Conservation (phyloP, 92 coral and sea anemone species). For the Nematostella vectensis region DNA sequence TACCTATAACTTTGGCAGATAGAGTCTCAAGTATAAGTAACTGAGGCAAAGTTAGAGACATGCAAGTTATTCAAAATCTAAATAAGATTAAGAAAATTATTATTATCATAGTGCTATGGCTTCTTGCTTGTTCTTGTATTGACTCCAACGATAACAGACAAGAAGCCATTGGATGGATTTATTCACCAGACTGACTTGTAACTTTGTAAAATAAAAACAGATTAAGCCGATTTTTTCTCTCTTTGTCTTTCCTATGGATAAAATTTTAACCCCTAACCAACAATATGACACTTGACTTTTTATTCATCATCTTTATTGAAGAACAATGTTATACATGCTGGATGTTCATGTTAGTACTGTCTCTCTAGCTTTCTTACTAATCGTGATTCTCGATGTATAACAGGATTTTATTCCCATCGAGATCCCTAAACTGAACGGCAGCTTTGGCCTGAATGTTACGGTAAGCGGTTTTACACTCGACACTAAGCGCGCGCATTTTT, state of each 20-base stretch:
- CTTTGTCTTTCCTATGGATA: conserved; percentile 13
- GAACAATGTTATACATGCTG: too few species aligned
- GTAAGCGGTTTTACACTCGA: conserved; percentile 36
- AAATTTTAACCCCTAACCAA: background rate
- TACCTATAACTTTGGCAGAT: too few species aligned
- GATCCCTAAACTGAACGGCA: conserved; percentile 92
- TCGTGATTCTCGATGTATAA: conserved; percentile 1
- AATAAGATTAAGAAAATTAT: too few species aligned
- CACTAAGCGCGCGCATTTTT: too few species aligned
- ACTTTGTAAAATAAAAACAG: conserved; percentile 25
- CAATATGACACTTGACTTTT: background rate
- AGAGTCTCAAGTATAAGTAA: too few species aligned
- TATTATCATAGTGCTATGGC: too few species aligned
- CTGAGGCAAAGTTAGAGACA: too few species aligned
- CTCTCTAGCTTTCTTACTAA: conserved; percentile 6
- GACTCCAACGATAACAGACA: too few species aligned
- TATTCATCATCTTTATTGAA: too few species aligned
- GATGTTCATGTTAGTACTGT: background rate
- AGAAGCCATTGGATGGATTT: conserved; percentile 3
- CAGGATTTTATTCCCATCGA: conserved; percentile 91
- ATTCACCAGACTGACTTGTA: conserved; percentile 1
- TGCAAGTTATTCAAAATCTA: too few species aligned
- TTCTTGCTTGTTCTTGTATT: too few species aligned
- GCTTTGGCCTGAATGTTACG: conserved; percentile 96
- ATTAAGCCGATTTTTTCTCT: conserved; percentile 4